These are phyloP conservation scores for Atta cephalotes DNA, from an alignment of 1,140 invertebrate species.

Conservation along the genomic window DNA sequence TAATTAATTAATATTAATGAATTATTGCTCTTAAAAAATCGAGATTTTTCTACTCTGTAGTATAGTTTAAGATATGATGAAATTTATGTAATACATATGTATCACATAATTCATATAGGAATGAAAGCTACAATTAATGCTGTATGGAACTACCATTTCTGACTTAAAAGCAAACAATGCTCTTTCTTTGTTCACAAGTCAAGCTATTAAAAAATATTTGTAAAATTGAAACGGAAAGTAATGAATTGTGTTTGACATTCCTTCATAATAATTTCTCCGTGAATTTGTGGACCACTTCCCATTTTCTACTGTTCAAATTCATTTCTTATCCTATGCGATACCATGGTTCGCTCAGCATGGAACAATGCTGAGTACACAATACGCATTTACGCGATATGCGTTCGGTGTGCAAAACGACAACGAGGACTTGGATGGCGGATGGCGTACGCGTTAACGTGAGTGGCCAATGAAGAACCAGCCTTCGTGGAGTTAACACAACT, in stretches of 20 bases:
- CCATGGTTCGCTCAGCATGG: conserved; percentile 1
- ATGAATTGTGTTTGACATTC: conserved; percentile 26
- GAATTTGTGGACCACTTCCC: conserved; percentile 35
- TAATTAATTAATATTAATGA: conserved; percentile 1
- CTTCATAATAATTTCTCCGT: conserved; percentile 26
- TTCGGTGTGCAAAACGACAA: conserved; percentile 57
- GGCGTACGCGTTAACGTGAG: conserved; percentile 57
- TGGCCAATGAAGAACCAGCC: conserved; percentile 58
- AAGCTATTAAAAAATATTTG: conserved; percentile 11
- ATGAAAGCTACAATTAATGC: conserved; percentile 16
- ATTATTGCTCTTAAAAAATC: background rate
- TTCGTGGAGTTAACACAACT: conserved; percentile 47
- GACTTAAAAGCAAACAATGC: conserved; percentile 19
- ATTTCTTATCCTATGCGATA: conserved; percentile 29
- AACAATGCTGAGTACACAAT: conserved; percentile 62
- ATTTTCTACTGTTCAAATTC: conserved; percentile 46
- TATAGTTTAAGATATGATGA: background rate
- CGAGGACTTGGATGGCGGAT: conserved; percentile 50
- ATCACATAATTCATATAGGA: background rate
- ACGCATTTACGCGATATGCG: conserved; percentile 56
- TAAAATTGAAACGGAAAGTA: conserved; percentile 35
- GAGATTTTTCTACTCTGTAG: background rate
- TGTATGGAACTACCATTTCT: conserved; percentile 11
- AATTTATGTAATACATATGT: background rate
- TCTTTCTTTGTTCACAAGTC: conserved; percentile 3